phyloP scores from a whole-genome alignment of 53 echinoderm and acorn worm genomes.

The Paelopatides confundens region DNA sequence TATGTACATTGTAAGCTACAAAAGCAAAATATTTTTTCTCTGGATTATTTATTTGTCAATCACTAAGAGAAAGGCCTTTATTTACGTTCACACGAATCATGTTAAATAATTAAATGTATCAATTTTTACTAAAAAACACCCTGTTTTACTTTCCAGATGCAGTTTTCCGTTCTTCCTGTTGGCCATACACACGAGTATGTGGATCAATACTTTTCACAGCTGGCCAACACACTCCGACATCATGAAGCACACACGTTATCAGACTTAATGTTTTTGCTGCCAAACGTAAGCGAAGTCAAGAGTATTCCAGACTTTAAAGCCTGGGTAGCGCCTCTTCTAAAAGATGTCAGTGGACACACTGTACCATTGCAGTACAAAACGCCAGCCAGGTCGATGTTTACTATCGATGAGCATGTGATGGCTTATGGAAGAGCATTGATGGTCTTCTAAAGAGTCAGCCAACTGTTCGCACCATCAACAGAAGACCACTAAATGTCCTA shows the following conservation, averaged over 20 bases:
- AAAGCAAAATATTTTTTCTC: no score
- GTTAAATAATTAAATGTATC: no score
- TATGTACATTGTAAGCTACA: no score
- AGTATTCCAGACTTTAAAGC: conserved; percentile 8
- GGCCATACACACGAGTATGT: no score
- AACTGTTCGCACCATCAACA: neutral
- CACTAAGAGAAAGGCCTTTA: no score
- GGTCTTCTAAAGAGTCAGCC: conserved; percentile 10
- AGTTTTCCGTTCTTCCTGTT: no score
- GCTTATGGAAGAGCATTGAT: neutral
- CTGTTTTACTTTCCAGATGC: no score
- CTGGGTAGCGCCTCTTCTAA: neutral
- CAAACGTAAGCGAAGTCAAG: neutral
- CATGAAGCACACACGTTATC: neutral
- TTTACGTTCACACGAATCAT: no score
- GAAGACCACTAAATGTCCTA: neutral
- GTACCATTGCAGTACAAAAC: neutral
- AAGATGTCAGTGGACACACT: neutral
- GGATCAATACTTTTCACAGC: conserved; percentile 12
- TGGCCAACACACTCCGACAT: neutral
- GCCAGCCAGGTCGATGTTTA: neutral
- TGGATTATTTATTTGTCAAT: no score
- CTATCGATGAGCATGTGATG: neutral
- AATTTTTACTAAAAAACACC: no score
- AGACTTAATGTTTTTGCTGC: neutral